These are phyloP conservation scores for Myopa tessellatipennis DNA, from an alignment of 2,888 invertebrate species.

Conservation along the genomic window DNA sequence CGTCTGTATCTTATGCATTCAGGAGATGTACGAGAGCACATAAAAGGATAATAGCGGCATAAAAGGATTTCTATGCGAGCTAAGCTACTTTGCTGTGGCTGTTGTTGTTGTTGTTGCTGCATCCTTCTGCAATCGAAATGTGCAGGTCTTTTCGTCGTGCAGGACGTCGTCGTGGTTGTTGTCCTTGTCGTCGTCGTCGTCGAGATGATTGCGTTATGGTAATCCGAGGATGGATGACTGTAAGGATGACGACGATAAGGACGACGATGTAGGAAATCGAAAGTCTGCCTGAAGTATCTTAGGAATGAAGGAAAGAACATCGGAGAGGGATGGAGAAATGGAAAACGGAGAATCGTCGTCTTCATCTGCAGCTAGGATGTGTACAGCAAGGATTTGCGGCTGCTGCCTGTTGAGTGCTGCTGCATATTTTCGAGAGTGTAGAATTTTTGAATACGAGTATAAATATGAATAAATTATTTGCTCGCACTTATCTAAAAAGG, in stretches of 20 bases:
- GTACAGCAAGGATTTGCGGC: slow-evolving; percentile 5
- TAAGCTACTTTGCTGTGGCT: slow-evolving; percentile 31
- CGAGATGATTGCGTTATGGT: slow-evolving; percentile 34
- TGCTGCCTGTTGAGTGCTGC: slow-evolving; percentile 21
- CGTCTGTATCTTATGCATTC: neutral
- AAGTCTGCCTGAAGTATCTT: slow-evolving; percentile 30
- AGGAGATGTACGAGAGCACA: slow-evolving; percentile 14
- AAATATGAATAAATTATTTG: slow-evolving; percentile 11
- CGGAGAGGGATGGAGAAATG: too few species aligned
- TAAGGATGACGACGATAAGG: slow-evolving; percentile 16
- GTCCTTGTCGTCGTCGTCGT: neutral
- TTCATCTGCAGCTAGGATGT: slow-evolving; percentile 14
- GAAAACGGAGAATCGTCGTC: neutral
- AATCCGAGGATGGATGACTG: slow-evolving; percentile 23
- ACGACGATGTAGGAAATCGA: slow-evolving; percentile 35
- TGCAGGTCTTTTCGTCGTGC: neutral
- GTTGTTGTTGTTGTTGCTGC: neutral
- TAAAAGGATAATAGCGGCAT: slow-evolving; percentile 38
- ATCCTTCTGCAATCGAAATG: slow-evolving; percentile 24
- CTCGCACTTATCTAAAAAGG: neutral
- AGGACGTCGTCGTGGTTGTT: neutral
- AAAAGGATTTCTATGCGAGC: slow-evolving; percentile 35
- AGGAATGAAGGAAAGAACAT: neutral
- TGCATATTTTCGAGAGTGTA: neutral
- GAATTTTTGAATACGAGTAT: neutral